A percentile compares a stretch with the other conserved stretches of the same genome.
Evolutionary conservation across 2,888 invertebrate species (phyloP).

Genomic region (Gymnosoma rotundatum): DNA sequence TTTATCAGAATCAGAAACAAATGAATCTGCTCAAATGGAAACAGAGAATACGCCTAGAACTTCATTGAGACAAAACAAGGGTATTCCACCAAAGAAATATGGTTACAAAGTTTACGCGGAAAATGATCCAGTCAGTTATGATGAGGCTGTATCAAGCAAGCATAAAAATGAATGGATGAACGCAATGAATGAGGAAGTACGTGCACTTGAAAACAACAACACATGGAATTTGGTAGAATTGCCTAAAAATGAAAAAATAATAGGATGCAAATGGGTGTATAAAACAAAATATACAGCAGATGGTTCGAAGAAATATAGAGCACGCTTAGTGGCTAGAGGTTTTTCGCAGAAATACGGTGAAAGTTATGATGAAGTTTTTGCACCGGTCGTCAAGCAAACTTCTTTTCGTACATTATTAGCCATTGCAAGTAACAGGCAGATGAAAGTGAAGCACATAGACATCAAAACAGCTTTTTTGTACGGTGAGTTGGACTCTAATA

Average conservation of each 20-base stretch:
- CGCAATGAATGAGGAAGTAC: background rate
- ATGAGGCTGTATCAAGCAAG: background rate
- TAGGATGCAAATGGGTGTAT: constrained; percentile 4
- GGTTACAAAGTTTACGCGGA: background rate
- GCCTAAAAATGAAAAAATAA: background rate
- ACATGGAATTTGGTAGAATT: constrained; percentile 2
- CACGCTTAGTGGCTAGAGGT: background rate
- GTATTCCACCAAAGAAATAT: constrained; percentile 1
- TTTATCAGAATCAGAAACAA: constrained; percentile 6
- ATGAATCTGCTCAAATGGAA: background rate
- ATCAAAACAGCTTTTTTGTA: background rate
- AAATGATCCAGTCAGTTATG: background rate
- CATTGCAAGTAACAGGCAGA: background rate
- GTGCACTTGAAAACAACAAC: background rate
- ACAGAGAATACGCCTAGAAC: background rate
- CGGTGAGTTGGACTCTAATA: background rate
- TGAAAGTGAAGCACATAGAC: background rate
- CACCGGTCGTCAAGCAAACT: background rate
- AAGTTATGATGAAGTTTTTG: constrained; percentile 2
- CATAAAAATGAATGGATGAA: background rate
- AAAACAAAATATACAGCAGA: background rate
- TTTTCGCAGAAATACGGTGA: background rate
- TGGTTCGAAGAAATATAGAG: constrained; percentile 1
- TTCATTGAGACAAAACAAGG: background rate
- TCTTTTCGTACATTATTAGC: background rate